phyloP scores from a whole-genome alignment of 2,113 vertebrate genomes.

The Catharus fuscescens region DNA sequence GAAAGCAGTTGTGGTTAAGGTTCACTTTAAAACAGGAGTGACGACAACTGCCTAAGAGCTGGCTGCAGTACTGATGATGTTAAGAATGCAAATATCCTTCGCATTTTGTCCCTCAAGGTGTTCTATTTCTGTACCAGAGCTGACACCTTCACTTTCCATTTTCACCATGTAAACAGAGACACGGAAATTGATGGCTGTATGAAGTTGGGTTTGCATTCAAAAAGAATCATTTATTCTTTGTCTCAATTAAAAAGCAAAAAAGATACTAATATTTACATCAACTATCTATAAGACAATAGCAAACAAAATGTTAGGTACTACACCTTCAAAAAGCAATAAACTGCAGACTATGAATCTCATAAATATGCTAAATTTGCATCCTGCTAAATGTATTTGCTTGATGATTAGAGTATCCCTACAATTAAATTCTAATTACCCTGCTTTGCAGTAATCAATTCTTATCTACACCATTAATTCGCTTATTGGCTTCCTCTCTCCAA shows the following conservation, averaged over 20 bases:
- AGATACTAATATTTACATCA: neutral
- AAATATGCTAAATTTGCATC: neutral
- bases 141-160: slow-evolving; percentile 23
- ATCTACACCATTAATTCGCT: neutral
- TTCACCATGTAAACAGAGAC: neutral
- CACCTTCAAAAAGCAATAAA: neutral
- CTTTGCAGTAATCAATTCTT: slow-evolving; percentile 14
- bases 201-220: neutral
- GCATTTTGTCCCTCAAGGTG: neutral
- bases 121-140: slow-evolving; percentile 33
- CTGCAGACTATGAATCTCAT: neutral
- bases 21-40: neutral
- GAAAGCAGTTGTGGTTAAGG: neutral
- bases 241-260: neutral
- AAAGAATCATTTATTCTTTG: neutral
- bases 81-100: neutral
- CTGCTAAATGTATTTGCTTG: neutral
- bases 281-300: neutral
- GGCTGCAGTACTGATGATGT: neutral
- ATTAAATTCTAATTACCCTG: neutral
- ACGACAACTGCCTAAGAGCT: neutral
- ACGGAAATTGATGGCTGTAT: neutral
- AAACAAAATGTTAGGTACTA: neutral
- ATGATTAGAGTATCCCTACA: neutral
- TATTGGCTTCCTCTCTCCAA: neutral